Evolutionary conservation across 1,140 invertebrate species (phyloP).

Genomic region (Cyphomyrmex costatus): DNA sequence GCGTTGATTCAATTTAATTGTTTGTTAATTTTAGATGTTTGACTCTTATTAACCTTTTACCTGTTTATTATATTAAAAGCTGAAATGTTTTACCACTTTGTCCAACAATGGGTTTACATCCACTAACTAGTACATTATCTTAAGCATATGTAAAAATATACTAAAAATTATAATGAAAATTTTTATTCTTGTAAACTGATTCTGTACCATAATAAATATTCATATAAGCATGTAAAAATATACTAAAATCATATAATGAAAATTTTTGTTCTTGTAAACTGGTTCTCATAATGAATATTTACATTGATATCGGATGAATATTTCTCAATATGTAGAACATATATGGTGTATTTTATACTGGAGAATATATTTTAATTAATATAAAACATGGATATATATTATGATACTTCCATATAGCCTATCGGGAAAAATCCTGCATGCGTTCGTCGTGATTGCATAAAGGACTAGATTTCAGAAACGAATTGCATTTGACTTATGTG

Average conservation of each 20-base stretch:
- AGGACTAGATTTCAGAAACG: slow-evolving; percentile 28
- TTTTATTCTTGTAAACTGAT: slow-evolving; percentile 22
- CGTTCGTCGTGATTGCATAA: not conserved
- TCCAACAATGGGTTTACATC: too few species aligned
- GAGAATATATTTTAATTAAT: slow-evolving; percentile 34
- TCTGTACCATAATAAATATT: slow-evolving; percentile 6
- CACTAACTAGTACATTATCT: too few species aligned
- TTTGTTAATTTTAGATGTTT: too few species aligned
- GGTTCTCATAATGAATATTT: slow-evolving; percentile 9
- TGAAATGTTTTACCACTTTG: too few species aligned
- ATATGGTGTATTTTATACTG: slow-evolving; percentile 22
- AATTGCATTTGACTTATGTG: slow-evolving; percentile 31
- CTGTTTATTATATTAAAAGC: too few species aligned
- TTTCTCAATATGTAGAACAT: not conserved
- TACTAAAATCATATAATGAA: slow-evolving; percentile 20
- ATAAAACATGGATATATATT: slow-evolving; percentile 11
- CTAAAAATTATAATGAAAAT: not conserved
- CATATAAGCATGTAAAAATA: not conserved
- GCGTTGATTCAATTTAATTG: too few species aligned
- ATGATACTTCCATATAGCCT: not conserved
- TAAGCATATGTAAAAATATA: not conserved
- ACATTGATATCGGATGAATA: not conserved
- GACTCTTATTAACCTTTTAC: too few species aligned
- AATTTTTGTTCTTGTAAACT: slow-evolving; percentile 17
- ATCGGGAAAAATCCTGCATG: slow-evolving; percentile 8